Evolutionary conservation across 2,888 invertebrate species (phyloP).

Genomic region (Tipula lateralis): DNA sequence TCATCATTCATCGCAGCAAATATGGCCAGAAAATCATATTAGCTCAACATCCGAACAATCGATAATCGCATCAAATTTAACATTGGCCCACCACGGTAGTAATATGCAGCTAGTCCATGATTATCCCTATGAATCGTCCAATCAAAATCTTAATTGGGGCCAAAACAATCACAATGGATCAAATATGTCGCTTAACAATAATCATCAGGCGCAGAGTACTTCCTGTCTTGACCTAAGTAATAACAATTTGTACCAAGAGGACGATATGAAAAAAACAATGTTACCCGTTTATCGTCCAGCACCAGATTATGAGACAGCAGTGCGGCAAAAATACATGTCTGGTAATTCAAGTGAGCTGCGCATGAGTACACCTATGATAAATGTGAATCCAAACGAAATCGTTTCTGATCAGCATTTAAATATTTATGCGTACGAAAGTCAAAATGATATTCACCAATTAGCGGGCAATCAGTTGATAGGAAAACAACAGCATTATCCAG

Average conservation of each 20-base stretch:
- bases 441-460: constrained; percentile 54
- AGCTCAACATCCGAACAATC: constrained; percentile 19
- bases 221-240: constrained; percentile 48
- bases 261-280: constrained; percentile 61
- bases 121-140: background rate
- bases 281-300: constrained; percentile 84
- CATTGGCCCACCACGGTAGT: background rate
- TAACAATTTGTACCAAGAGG: constrained; percentile 44
- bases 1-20: background rate
- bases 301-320: constrained; percentile 91
- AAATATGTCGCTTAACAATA: constrained; percentile 32
- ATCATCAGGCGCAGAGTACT: constrained; percentile 45
- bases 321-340: constrained; percentile 75
- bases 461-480: constrained; percentile 33
- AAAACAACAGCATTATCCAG: constrained; percentile 53
- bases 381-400: constrained; percentile 39
- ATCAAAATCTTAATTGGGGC: constrained; percentile 12
- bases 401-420: constrained; percentile 35
- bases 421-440: constrained; percentile 55
- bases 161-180: background rate
- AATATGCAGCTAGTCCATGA: background rate
- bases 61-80: background rate
- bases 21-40: background rate
- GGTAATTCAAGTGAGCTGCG: constrained; percentile 50
- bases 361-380: constrained; percentile 37